Conservation (phyloP, 2,113 vertebrate genomes). For the Limanda limanda region DNA sequence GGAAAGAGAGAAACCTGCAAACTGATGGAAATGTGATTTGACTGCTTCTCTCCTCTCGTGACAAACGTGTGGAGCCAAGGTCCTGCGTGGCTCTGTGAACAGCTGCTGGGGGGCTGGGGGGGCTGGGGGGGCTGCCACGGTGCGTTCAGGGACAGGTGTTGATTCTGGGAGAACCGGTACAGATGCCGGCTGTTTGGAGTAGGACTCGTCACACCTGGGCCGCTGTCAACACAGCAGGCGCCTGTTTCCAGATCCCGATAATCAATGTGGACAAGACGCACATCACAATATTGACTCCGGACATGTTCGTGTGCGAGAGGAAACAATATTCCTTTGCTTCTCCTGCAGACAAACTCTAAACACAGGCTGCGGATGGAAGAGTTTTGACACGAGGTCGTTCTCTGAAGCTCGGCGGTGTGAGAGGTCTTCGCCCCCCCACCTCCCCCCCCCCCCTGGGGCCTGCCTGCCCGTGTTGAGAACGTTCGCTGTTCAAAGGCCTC, state of each 20-base stretch:
- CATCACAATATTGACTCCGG: conserved; percentile 2
- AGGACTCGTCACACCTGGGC: conserved; percentile 32
- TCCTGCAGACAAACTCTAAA: background rate
- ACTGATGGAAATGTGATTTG: conserved; percentile 2
- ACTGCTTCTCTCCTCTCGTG: background rate
- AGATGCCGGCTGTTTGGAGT: conserved; percentile 40
- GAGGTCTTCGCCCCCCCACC: background rate
- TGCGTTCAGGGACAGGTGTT: conserved; percentile 58
- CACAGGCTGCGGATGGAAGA: conserved; percentile 10
- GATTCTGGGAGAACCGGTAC: conserved; percentile 46
- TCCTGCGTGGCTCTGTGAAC: conserved; percentile 37
- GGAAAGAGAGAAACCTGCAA: no score
- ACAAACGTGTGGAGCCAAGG: conserved; percentile 1
- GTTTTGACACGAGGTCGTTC: conserved; percentile 22
- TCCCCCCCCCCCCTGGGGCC: background rate
- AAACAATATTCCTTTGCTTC: no score
- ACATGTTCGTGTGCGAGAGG: background rate
- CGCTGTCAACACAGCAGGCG: conserved; percentile 15
- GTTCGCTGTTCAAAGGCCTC: conserved; percentile 68
- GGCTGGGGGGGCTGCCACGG: conserved; percentile 32
- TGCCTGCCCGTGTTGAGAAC: conserved; percentile 26
- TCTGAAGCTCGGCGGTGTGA: conserved; percentile 11
- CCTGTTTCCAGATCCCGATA: background rate
- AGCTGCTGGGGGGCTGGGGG: no score
- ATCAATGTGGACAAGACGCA: background rate